Evolutionary conservation across 2,888 invertebrate species (phyloP).

Genomic region (Sepiola atlantica): DNA sequence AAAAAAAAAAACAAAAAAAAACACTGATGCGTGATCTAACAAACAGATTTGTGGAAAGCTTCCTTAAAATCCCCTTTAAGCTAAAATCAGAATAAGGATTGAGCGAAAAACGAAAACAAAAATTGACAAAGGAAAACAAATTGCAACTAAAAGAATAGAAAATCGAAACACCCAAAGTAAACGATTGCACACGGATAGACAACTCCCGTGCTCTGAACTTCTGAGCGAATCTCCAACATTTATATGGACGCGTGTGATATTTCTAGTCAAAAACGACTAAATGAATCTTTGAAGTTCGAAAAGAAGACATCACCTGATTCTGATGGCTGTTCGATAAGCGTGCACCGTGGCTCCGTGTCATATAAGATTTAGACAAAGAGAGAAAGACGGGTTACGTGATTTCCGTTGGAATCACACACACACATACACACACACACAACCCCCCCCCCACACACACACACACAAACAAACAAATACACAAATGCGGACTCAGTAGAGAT

Average conservation of each 20-base stretch:
- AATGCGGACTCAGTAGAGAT: not conserved
- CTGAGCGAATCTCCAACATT: not conserved
- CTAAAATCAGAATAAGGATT: not conserved
- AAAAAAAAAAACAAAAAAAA: no score
- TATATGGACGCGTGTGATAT: not conserved
- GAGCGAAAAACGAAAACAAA: not conserved
- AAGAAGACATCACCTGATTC: not conserved
- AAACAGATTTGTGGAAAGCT: not conserved
- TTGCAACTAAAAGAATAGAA: no score
- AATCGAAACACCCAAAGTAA: not conserved
- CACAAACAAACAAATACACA: not conserved
- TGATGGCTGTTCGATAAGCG: not conserved
- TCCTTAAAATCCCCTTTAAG: not conserved
- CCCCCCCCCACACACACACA: no score
- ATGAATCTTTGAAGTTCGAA: constrained; percentile 2
- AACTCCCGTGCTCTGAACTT: not conserved
- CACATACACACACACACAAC: no score
- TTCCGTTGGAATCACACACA: not conserved
- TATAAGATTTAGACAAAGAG: not conserved
- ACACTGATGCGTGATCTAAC: not conserved
- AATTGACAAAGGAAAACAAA: no score
- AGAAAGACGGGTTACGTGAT: not conserved
- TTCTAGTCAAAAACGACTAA: not conserved
- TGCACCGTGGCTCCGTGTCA: not conserved
- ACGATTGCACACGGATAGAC: not conserved